Evolutionary conservation across 2,888 invertebrate genomes (phyloP), one percentile per base, ranked within the genome.

Genomic region (Rhopalosiphum nymphaeae): DNA sequence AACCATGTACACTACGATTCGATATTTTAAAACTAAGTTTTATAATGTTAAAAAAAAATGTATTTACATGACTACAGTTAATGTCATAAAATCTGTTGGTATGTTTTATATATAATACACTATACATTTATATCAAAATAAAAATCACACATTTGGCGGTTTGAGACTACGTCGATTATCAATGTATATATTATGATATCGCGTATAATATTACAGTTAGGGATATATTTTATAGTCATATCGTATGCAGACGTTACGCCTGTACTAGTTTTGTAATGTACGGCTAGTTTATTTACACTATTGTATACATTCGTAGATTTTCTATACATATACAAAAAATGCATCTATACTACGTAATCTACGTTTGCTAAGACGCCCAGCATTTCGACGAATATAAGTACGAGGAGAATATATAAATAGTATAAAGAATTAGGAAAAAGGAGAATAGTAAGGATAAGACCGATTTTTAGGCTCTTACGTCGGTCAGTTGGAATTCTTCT

Each of bases 401-500:
- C 16, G 42, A 44, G 85, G 94, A 67, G 11, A 91, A 46, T 78
- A 36, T 21, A 16, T 78, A 21, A 78, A 36, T 36, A 78, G 78
- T 36, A 21, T 78, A 49, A 16, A 90, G 91, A 94, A 78, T 36
- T 44, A 91, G 86, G 67, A 90, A 84, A 26, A 85, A 86, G 67
- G 91, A 86, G 21, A 67, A n/a, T n/a, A 25, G 36, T 42, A 49
- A 88, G 89, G 78, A 91, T 46, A 94, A 86, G 91, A 91, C 67
- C 94, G 90, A 91, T 91, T 89, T 67, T 49, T 42, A 53, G 90
- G 90, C n/a, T 94, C 98, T 98, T 97, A 98, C 98, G 96, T 98
- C 98, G 96, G 98, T 98, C 96, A 97, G 96, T 95, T 95, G 95
- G 97, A 97, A 97, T 97, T 98, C 98, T 96, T 98, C 98, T 95